These are phyloP conservation scores for Cygnus buccinator DNA, from an alignment of 2,113 vertebrate genomes.

Conservation along the genomic window DNA sequence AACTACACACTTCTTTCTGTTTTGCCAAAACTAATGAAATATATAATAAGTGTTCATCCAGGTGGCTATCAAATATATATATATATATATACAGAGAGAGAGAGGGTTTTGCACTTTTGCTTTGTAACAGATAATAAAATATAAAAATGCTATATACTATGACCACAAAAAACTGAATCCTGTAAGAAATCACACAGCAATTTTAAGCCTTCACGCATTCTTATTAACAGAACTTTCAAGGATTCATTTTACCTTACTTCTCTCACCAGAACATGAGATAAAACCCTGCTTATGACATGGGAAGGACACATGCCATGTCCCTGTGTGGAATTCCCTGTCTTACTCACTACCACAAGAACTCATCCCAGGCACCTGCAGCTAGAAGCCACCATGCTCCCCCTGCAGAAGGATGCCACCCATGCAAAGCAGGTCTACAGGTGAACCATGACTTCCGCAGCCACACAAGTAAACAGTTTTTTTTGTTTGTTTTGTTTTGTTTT, in stretches of 20 bases:
- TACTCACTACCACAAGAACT: not conserved
- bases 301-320: rapidly evolving
- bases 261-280: not conserved
- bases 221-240: not conserved
- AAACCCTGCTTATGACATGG: not conserved
- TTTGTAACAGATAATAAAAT: not conserved
- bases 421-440: rapidly evolving
- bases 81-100: no score
- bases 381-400: not conserved
- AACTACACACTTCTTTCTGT: not conserved
- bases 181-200: not conserved
- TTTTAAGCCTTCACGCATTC: not conserved
- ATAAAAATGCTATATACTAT: not conserved
- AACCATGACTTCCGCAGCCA: not conserved
- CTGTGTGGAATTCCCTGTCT: not conserved
- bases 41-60: not conserved
- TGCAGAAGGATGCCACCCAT: not conserved
- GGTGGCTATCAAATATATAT: not conserved
- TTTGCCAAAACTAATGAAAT: not conserved
- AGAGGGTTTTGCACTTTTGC: not conserved
- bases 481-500: no score
- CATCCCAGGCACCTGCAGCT: not conserved
- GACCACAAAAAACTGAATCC: not conserved
- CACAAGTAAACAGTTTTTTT: no score
- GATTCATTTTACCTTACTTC: not conserved